Base-by-base conservation (phyloP, 2,113 vertebrate genomes). In the Entomyzon cyanotis region DNA sequence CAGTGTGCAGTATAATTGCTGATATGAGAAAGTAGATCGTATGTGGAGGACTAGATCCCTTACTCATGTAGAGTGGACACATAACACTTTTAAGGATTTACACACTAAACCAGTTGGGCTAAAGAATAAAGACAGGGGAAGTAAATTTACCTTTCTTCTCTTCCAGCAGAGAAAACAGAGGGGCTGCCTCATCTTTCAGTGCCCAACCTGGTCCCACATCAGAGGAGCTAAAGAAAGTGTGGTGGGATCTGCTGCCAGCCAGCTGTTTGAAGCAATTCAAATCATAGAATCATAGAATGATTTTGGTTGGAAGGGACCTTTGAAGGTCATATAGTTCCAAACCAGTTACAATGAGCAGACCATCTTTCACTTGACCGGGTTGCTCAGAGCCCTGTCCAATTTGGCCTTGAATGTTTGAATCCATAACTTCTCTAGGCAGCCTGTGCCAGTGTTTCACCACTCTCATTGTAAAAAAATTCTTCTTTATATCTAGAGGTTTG, bases 281-380 rank as follows among this genome's bases (percentile, higher is more conserved):
- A 79, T 89, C 19, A 33, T 4, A 64, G 41, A 87, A 56, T 11
- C 41, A 15, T 15, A 33, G 41, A 77, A 33, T 33, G 2, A 31
- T 87, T 90, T 81, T 47, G 28, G 12, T 62, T 84, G 65, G 50
- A 74, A 74, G 37, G 52, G 9, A 41, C 37, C 11, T 78, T 56
- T 49, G 33, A 65, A 65, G n/a, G 3, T 27, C 69, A 19, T 30
- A 24, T 69, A 33, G 35, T 41, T 63, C 18, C 64, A 53, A 35
- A 11, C 2, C 0, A 1, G 15, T 37, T 31, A 5, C 37, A 33
- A 3, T 44, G 7, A 17, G 3, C 22, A 44, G 60, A 8, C 9
- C 10, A 47, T 23, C 49, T 35, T 84, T 15, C 22, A 55, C 20
- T 42, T 30, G 30, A 49, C 4, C 27, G 24, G 11, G 24, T 30